Base-by-base conservation (phyloP, 2,888 invertebrate genomes). In the Bruchidius siliquastri region DNA sequence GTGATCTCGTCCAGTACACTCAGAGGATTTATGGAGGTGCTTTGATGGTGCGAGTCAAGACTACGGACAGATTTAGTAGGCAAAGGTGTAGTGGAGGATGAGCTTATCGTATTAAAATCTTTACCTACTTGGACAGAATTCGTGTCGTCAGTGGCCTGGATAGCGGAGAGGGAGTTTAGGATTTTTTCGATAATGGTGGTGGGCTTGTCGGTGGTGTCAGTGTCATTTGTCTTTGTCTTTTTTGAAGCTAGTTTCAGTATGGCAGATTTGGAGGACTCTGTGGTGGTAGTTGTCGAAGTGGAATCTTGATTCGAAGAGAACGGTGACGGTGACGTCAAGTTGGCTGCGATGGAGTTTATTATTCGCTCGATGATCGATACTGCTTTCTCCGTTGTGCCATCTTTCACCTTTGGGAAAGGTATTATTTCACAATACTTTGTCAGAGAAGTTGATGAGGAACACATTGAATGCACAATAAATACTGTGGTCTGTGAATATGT, bases 101-200 rank as follows among this genome's bases (percentile, higher is more conserved):
- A 80, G 78, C 81, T 83, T 78, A 84, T 79, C 72, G 82, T 83
- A 80, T 83, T 84, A 80, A 82, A 83, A 80, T 82, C 82, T 77
- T 79, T 84, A 85, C 85, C 85, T 85, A 85, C 85, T 83, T 85
- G 83, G 72, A 81, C 77, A 49, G 79, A 77, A 76, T 79, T 76
- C 74, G 81, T 80, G 80, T 82, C 77, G 74, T 82, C 81, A 68
- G 83, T 83, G 74, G 84, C 84, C 80, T 86, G 85, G 76, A 87
- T 85, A 72, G 86, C 86, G 70, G 85, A 84, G 70, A 87, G 78
- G 72, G 86, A 86, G 79, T 81, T 85, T 75, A 87, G 80, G 75
- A 87, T 87, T 82, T 83, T 83, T 81, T 87, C 86, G 75, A 87
- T 87, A 74, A 87, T 83, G 22, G 87, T 86, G 20, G 86, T 86